A percentile compares a stretch with the other conserved stretches of the same genome.
These are phyloP conservation scores for Dipodomys spectabilis DNA, from an alignment of 2,113 vertebrate species.

Conservation along the genomic window DNA sequence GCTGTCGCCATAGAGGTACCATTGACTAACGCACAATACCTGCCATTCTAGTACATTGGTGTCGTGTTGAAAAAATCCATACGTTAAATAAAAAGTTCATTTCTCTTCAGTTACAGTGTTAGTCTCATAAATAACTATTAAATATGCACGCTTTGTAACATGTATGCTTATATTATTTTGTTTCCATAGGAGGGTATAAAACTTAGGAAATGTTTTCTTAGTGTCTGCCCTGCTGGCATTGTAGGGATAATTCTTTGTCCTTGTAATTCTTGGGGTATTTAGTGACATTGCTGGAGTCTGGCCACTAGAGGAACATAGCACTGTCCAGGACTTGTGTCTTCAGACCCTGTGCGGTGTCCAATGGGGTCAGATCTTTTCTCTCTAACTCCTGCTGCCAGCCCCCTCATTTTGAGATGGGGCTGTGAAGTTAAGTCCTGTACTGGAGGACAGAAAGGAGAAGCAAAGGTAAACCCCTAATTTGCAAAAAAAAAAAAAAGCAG, in stretches of 20 bases:
- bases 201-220: neutral
- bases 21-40: neutral
- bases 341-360: neutral
- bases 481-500: neutral
- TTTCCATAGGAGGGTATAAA: neutral
- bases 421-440: neutral
- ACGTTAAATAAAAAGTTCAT: neutral
- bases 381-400: neutral
- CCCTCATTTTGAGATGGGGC: neutral
- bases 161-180: neutral
- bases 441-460: neutral
- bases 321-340: neutral
- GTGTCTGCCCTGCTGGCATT: neutral
- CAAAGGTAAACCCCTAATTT: neutral
- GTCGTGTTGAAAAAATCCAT: neutral
- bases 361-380: neutral
- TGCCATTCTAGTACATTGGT: neutral
- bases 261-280: too few species aligned
- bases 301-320: neutral
- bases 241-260: neutral
- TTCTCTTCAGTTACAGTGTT: constrained; percentile 1
- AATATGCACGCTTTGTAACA: neutral
- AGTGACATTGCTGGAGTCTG: neutral
- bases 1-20: neutral
- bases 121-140: neutral